Evolutionary conservation across 1,140 invertebrate genomes (phyloP).

Genomic region (Aphelenchoides besseyi): DNA sequence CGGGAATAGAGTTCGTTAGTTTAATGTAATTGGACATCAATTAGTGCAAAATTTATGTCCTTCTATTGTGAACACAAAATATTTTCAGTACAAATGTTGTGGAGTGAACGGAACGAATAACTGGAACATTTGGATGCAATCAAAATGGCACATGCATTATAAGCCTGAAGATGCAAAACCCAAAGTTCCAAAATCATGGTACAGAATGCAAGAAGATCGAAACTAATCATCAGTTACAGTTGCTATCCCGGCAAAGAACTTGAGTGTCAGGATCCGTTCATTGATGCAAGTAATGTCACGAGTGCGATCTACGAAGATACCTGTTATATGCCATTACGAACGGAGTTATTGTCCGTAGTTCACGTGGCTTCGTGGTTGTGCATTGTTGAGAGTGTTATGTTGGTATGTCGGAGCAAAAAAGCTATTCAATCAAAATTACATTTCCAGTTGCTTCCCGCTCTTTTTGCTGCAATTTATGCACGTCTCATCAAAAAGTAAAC

Average conservation of each 20-base stretch:
- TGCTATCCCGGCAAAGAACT: not conserved
- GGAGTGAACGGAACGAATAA: constrained; percentile 62
- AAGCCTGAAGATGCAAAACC: not conserved
- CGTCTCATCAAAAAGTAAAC: constrained; percentile 55
- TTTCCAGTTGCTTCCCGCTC: constrained; percentile 56
- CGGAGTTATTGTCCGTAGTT: constrained; percentile 53
- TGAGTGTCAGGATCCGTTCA: constrained; percentile 12
- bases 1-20: too few species aligned
- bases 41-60: too few species aligned
- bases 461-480: constrained; percentile 55
- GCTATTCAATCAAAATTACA: not conserved
- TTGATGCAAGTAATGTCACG: not conserved
- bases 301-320: constrained; percentile 51
- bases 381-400: constrained; percentile 45
- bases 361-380: constrained; percentile 57
- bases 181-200: constrained; percentile 4
- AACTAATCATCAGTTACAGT: not conserved
- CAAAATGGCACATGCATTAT: constrained; percentile 62
- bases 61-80: too few species aligned
- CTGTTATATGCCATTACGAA: constrained; percentile 52
- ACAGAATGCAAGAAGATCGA: not conserved
- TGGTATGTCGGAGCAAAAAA: constrained; percentile 29
- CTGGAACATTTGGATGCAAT: constrained; percentile 53
- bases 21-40: too few species aligned
- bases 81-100: constrained; percentile 58